A percentile compares a stretch with the other conserved stretches of the same genome.
These are phyloP conservation scores for Meandrina meandrites DNA, from an alignment of 92 coral and sea anemone genomes.

Conservation along the genomic window DNA sequence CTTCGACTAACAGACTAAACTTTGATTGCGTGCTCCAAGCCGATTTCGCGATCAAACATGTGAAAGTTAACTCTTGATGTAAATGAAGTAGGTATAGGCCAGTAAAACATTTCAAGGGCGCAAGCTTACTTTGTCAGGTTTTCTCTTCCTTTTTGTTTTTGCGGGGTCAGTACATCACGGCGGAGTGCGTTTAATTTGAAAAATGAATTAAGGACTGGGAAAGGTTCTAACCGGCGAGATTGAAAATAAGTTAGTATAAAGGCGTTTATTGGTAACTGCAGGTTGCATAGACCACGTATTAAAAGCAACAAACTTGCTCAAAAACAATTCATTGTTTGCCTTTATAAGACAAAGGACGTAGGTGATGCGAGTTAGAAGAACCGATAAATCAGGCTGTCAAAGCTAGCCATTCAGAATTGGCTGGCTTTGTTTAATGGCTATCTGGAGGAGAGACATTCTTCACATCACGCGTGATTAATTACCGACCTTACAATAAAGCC, in stretches of 20 bases:
- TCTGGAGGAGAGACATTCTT: not conserved
- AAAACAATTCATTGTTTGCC: not conserved
- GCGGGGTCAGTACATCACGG: not conserved
- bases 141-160: not conserved
- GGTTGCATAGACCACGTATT: not conserved
- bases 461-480: not conserved
- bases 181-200: not conserved
- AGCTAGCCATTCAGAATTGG: not conserved
- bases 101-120: no score
- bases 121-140: no score
- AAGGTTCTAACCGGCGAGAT: not conserved
- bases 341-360: not conserved
- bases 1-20: not conserved
- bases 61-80: not conserved
- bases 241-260: not conserved
- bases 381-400: slow-evolving; percentile 31
- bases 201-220: not conserved
- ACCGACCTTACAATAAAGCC: not conserved
- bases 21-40: not conserved
- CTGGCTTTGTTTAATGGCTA: not conserved
- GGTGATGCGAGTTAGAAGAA: slow-evolving; percentile 1
- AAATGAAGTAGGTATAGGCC: no score
- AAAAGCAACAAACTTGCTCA: not conserved
- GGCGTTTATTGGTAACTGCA: not conserved
- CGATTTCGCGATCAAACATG: not conserved